phyloP scores from a whole-genome alignment of 2,888 invertebrate species.

The Meiosimyza platycephala region DNA sequence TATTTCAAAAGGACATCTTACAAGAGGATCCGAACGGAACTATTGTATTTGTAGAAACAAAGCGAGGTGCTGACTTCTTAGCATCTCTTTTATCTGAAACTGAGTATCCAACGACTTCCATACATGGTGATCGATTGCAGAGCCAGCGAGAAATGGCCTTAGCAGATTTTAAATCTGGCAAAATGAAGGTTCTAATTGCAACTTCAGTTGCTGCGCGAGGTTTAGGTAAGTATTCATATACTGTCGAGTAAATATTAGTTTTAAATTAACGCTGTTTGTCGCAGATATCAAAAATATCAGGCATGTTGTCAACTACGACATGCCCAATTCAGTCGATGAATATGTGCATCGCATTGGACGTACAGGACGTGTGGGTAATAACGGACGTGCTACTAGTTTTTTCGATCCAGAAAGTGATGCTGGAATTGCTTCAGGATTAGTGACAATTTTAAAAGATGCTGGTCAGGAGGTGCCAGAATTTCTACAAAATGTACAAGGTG shows the following conservation, averaged over 20 bases:
- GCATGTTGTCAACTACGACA: slow-evolving; percentile 92
- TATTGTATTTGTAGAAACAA: slow-evolving; percentile 91
- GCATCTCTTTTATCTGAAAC: slow-evolving; percentile 84
- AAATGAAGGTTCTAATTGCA: slow-evolving; percentile 86
- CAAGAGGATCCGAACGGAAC: slow-evolving; percentile 68
- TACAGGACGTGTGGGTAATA: slow-evolving; percentile 92
- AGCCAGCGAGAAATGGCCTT: slow-evolving; percentile 96
- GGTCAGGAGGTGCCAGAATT: slow-evolving; percentile 85
- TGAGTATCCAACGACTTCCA: slow-evolving; percentile 92
- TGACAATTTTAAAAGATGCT: slow-evolving; percentile 81
- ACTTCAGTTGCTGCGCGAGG: slow-evolving; percentile 96
- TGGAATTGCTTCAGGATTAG: slow-evolving; percentile 73
- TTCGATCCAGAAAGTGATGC: slow-evolving; percentile 76
- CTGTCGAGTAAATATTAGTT: neutral
- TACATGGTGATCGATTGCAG: slow-evolving; percentile 97
- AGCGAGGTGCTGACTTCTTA: slow-evolving; percentile 89
- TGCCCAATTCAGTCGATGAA: slow-evolving; percentile 90
- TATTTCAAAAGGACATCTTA: slow-evolving; percentile 55
- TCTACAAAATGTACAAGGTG: slow-evolving; percentile 70
- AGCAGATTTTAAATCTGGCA: slow-evolving; percentile 84
- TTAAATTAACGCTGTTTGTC: slow-evolving; percentile 39
- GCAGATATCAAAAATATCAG: slow-evolving; percentile 86
- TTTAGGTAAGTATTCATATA: slow-evolving; percentile 70
- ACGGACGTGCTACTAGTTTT: slow-evolving; percentile 89
- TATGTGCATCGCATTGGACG: slow-evolving; percentile 96